Conservation (phyloP, 64 coral and sea anemone species). For the Pachyseris speciosa region DNA sequence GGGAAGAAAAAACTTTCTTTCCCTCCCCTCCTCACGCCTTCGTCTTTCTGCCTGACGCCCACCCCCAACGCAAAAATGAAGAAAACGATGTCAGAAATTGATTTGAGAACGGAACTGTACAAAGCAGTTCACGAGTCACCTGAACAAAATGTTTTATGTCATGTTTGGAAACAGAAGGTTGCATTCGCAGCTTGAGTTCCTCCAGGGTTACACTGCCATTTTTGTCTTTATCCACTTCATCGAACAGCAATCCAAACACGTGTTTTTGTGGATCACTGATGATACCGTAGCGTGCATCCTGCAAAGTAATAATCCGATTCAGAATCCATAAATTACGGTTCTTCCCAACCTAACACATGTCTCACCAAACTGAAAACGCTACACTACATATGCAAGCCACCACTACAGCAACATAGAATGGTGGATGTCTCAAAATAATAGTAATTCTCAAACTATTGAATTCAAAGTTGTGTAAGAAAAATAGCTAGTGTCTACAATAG, state of each 20-base stretch:
- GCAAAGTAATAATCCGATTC: background rate
- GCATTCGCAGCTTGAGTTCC: slow-evolving; percentile 88
- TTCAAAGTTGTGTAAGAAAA: no score
- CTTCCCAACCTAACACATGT: background rate
- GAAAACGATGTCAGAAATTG: no score
- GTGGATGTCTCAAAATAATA: no score
- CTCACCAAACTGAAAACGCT: background rate
- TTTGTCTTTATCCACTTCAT: slow-evolving; percentile 97
- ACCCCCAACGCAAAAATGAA: background rate
- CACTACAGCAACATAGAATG: no score
- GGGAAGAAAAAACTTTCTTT: no score
- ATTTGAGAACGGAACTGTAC: no score
- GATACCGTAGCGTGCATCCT: slow-evolving; percentile 91
- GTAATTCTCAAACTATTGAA: no score
- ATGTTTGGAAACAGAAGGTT: slow-evolving; percentile 72
- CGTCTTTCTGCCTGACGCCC: no score
- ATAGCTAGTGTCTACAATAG: no score
- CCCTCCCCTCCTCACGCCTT: no score
- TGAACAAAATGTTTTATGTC: slow-evolving; percentile 91
- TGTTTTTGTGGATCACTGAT: slow-evolving; percentile 80
- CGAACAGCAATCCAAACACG: slow-evolving; percentile 84
- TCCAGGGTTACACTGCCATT: slow-evolving; percentile 93
- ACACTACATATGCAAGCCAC: background rate
- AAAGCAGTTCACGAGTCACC: slow-evolving; percentile 21
- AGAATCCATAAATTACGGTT: background rate